Evolutionary conservation across 2,888 invertebrate genomes (phyloP), one percentile per base, ranked within the genome.

Genomic region (Xanthorhoe designata): DNA sequence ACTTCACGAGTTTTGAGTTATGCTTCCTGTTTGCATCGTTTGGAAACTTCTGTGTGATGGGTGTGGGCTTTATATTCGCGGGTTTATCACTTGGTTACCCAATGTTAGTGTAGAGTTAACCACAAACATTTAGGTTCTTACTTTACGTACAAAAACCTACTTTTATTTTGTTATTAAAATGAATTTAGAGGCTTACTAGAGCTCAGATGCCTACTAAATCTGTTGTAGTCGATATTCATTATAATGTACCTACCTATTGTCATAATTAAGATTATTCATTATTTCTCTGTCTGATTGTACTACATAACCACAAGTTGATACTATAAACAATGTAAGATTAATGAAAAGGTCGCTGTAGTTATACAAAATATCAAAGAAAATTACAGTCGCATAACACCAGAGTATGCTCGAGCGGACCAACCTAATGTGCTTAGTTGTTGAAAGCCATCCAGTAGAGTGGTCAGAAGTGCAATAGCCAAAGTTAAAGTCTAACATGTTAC

Each of bases 1-100:
- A 69, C 67, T 70, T 68, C 61, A 65, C 65, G 61, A 68, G 64
- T 57, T 66, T 64, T 56, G 64, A 71, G 71, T 71, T 71, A 32
- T 61, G 63, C 63, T 70, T 64, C 64, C 60, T 55, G 64, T 65
- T 50, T 56, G 35, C 51, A 47, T 32, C 50, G 50, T 60, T 51
- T 64, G 54, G 42, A 32, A 53, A 65, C 35, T 60, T 64, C 38
- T 53, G 53, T 58, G 51, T 19, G 32, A 10, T 15, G 35, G 29
- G 29, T 42, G 51, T 17, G 32, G 19, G 45, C 32, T 51, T 63
- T 19, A 57, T 24, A 29, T 51, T 29, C 51, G 18, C 18, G 9
- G 9, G 8, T 38, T 50, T 42, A 42, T 13, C 0, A 42, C 35
- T 38, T 13, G 13, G 9, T 9, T 10, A 42, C 3, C 13, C 2